phyloP scores from a whole-genome alignment of 1,140 invertebrate species.

The Drosophila truncata region DNA sequence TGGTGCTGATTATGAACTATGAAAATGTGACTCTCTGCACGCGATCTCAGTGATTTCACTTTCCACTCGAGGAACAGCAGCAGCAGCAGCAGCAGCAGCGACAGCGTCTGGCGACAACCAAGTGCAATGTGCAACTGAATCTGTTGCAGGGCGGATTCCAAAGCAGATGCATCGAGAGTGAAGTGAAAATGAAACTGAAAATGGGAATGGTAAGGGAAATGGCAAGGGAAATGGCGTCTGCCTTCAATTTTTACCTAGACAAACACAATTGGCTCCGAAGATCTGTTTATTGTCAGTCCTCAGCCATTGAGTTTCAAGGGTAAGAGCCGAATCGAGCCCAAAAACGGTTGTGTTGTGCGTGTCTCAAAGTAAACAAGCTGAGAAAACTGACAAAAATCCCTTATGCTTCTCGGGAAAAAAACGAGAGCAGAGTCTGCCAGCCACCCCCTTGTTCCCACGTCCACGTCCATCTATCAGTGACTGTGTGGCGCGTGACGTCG shows the following conservation, averaged over 20 bases:
- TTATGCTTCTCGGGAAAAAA: background rate
- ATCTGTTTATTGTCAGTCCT: slow-evolving; percentile 69
- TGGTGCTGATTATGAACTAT: slow-evolving; percentile 55
- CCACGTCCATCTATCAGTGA: slow-evolving; percentile 34
- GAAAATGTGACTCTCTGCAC: slow-evolving; percentile 51
- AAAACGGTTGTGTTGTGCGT: slow-evolving; percentile 7
- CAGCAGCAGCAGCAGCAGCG: slow-evolving; percentile 31
- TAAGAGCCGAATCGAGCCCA: slow-evolving; percentile 29
- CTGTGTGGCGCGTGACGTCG: slow-evolving; percentile 41
- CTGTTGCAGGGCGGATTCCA: slow-evolving; percentile 23
- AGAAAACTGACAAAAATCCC: background rate
- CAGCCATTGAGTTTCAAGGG: slow-evolving; percentile 59
- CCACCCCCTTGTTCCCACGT: slow-evolving; percentile 9
- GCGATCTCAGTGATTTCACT: slow-evolving; percentile 73
- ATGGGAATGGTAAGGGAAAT: slow-evolving; percentile 31
- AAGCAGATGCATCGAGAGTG: slow-evolving; percentile 47
- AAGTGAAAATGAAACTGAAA: slow-evolving; percentile 43
- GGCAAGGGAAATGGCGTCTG: slow-evolving; percentile 30
- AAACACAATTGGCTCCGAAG: slow-evolving; percentile 57
- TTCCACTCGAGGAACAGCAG: slow-evolving; percentile 38
- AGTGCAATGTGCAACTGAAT: slow-evolving; percentile 75
- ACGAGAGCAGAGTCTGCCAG: background rate
- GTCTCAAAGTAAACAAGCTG: slow-evolving; percentile 12
- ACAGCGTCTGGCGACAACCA: slow-evolving; percentile 48
- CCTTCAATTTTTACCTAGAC: slow-evolving; percentile 68